A percentile compares a stretch with the other conserved stretches of the same genome.
These are phyloP conservation scores for Gymnocheta viridis DNA, from an alignment of 2,888 invertebrate genomes.

Conservation along the genomic window DNA sequence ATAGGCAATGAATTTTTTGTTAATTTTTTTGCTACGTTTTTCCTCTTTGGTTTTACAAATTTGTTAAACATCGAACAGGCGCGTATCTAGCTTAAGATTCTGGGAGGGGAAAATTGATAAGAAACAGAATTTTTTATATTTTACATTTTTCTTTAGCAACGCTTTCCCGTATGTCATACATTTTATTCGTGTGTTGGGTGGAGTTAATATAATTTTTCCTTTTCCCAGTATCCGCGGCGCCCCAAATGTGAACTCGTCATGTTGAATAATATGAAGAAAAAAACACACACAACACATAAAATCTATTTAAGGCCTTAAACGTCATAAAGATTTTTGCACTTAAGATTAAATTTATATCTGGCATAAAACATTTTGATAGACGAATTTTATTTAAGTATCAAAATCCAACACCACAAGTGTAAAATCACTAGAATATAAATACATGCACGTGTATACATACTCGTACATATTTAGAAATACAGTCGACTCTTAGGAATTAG, in stretches of 20 bases:
- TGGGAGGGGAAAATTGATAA: too few relatives aligned
- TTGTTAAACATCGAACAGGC: too few relatives aligned
- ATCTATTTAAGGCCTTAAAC: conserved; percentile 34
- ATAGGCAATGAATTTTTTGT: conserved; percentile 42
- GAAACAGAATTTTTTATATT: too few relatives aligned
- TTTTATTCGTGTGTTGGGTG: too few relatives aligned
- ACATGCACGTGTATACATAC: too few relatives aligned
- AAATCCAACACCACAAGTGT: not conserved
- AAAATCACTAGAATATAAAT: not conserved
- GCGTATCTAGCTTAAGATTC: too few relatives aligned
- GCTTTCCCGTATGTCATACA: not conserved
- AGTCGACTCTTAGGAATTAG: too few relatives aligned
- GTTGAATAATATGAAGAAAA: not conserved
- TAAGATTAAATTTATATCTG: conserved; percentile 39
- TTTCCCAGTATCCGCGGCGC: too few relatives aligned
- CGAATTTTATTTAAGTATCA: not conserved
- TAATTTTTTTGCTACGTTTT: not conserved
- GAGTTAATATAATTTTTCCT: too few relatives aligned
- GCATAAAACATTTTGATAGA: conserved; percentile 8
- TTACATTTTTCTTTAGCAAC: too few relatives aligned
- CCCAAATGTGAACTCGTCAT: conserved; percentile 42
- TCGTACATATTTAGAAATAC: too few relatives aligned
- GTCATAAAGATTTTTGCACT: not conserved
- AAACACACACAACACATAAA: conserved; percentile 13
- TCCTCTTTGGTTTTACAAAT: too few relatives aligned